phyloP scores from a whole-genome alignment of 2,797 vertebrate species.

The Dryobates pubescens region DNA sequence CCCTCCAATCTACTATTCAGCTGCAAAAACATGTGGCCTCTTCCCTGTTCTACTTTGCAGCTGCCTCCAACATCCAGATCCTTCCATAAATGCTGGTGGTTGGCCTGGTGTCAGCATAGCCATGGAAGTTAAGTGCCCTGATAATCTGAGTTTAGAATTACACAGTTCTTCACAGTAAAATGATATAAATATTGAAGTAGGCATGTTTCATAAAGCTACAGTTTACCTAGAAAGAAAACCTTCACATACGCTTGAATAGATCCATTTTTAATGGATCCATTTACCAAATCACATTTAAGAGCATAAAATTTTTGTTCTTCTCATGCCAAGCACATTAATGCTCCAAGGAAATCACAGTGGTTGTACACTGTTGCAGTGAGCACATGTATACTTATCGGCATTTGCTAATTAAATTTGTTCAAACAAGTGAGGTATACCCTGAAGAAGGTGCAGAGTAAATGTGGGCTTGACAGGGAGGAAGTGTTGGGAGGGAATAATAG shows the following conservation, averaged over 20 bases:
- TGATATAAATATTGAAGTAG: not conserved
- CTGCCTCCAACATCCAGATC: not conserved
- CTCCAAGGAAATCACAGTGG: not conserved
- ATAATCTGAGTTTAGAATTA: not conserved
- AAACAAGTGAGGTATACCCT: not conserved
- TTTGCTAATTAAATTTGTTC: constrained; percentile 60
- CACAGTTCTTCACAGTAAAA: not conserved
- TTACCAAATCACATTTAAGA: not conserved
- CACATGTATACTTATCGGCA: constrained; percentile 23
- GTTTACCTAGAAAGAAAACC: not conserved
- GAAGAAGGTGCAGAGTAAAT: constrained; percentile 22
- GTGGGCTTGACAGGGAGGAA: not conserved
- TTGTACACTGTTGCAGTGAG: not conserved
- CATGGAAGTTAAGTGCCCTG: not conserved
- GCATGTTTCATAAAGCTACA: not conserved
- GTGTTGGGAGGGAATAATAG: not conserved
- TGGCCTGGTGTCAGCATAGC: not conserved
- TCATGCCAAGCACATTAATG: not conserved
- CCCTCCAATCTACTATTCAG: not conserved
- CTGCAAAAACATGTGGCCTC: not conserved
- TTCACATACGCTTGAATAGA: not conserved
- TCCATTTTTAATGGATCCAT: not conserved
- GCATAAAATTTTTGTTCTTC: not conserved
- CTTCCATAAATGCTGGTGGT: not conserved
- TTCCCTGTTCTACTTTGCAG: not conserved